Evolutionary conservation across 2,797 vertebrate genomes (phyloP).

Genomic region (Nyctalus aviator): DNA sequence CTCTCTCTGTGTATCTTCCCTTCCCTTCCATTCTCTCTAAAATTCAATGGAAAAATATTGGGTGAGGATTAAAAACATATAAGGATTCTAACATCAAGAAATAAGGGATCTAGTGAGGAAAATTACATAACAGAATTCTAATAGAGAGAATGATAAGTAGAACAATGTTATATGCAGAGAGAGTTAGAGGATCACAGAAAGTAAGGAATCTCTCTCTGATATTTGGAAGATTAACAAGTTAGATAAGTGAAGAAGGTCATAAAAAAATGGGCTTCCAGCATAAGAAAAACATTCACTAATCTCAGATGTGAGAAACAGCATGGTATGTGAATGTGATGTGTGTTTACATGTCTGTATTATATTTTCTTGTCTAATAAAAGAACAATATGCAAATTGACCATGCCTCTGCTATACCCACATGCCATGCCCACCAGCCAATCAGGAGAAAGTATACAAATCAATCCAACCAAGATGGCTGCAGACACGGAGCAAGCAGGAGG

Average conservation of each 20-base stretch:
- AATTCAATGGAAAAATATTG: too few relatives aligned
- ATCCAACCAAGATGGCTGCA: too few relatives aligned
- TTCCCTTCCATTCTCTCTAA: too few relatives aligned
- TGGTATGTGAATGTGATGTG: not conserved
- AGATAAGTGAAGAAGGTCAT: not conserved
- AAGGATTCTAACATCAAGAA: not conserved
- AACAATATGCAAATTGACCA: too few relatives aligned
- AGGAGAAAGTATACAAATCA: too few relatives aligned
- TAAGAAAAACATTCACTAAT: not conserved
- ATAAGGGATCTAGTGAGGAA: not conserved
- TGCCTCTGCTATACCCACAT: too few relatives aligned
- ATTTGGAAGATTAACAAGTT: not conserved
- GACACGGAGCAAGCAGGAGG: too few relatives aligned
- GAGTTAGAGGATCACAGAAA: not conserved
- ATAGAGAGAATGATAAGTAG: not conserved
- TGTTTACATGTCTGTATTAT: not conserved
- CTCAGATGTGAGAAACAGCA: not conserved
- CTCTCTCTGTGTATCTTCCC: too few relatives aligned
- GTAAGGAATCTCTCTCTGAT: not conserved
- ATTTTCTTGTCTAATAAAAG: not conserved
- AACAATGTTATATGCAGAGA: not conserved
- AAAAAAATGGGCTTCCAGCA: not conserved
- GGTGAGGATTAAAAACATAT: not conserved
- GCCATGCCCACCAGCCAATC: too few relatives aligned
- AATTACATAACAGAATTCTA: not conserved